A percentile compares a stretch with the other conserved stretches of the same genome.
These are phyloP conservation scores for Phrixothrix hirtus DNA, from an alignment of 2,888 invertebrate genomes.

Conservation along the genomic window DNA sequence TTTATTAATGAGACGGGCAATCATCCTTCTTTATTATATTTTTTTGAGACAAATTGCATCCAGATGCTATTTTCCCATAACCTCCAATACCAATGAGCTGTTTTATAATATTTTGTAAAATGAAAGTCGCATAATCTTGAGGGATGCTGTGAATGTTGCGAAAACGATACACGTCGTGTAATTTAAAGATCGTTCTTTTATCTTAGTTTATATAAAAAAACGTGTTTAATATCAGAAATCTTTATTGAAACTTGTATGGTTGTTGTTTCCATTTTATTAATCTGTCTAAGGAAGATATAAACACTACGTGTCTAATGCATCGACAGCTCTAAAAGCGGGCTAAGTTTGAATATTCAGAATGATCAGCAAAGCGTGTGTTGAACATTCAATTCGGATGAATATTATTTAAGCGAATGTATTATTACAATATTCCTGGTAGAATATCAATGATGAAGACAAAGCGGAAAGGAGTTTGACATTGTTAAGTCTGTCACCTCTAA, in stretches of 20 bases:
- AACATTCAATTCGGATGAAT: slow-evolving; percentile 9
- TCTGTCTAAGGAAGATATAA: neutral
- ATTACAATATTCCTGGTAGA: slow-evolving; percentile 22
- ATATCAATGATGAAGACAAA: slow-evolving; percentile 20
- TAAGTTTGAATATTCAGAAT: slow-evolving; percentile 1
- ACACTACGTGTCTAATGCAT: neutral
- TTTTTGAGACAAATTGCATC: no score
- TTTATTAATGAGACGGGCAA: no score
- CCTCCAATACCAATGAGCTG: no score
- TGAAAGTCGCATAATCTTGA: no score
- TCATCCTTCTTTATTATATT: no score
- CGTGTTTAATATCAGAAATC: neutral
- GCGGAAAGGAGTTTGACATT: slow-evolving; percentile 25
- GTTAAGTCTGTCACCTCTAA: slow-evolving; percentile 18
- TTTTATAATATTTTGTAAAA: no score
- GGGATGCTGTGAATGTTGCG: no score
- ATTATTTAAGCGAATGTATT: slow-evolving; percentile 14
- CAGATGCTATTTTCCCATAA: no score
- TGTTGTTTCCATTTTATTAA: neutral
- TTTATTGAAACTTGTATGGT: neutral
- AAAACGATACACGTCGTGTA: neutral
- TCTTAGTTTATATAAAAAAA: neutral
- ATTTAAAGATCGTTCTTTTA: neutral
- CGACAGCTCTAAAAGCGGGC: neutral
- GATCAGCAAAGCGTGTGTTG: slow-evolving; percentile 15